These are phyloP conservation scores for Rhopalosiphum padi DNA, from an alignment of 1,140 invertebrate species.

Conservation along the genomic window DNA sequence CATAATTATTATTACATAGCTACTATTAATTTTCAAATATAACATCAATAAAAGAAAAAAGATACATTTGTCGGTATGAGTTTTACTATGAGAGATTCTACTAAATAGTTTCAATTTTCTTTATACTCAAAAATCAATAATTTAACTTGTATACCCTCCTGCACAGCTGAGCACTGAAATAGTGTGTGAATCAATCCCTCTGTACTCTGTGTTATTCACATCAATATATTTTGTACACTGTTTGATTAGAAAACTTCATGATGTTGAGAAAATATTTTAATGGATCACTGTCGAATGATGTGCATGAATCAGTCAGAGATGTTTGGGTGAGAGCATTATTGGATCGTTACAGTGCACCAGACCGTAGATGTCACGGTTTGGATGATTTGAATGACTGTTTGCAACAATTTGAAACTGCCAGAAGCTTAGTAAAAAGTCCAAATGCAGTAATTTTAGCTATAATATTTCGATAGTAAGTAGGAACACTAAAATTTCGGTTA, in stretches of 20 bases:
- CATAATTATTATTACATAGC: neutral
- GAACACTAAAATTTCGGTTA: neutral
- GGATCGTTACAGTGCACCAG: constrained; percentile 5
- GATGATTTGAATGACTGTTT: constrained; percentile 32
- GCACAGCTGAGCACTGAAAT: neutral
- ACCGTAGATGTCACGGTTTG: constrained; percentile 23
- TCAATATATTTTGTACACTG: neutral
- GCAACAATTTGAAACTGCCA: constrained; percentile 32
- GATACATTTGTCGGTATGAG: too few relatives aligned
- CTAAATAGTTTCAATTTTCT: neutral
- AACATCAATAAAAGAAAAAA: neutral
- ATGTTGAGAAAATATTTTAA: constrained; percentile 40
- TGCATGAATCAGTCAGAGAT: constrained; percentile 31
- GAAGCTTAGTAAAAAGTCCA: constrained; percentile 30
- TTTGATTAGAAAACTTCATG: neutral
- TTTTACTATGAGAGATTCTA: neutral
- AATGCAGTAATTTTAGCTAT: constrained; percentile 40
- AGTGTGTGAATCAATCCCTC: neutral
- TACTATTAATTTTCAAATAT: neutral
- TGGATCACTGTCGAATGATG: neutral
- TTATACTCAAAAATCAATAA: constrained; percentile 26
- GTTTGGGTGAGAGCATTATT: neutral
- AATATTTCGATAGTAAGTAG: constrained; percentile 50
- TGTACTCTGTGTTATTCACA: neutral
- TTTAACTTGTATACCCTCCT: neutral